Conservation (phyloP, 2,797 vertebrate genomes). For the Arctocebus calabarensis region DNA sequence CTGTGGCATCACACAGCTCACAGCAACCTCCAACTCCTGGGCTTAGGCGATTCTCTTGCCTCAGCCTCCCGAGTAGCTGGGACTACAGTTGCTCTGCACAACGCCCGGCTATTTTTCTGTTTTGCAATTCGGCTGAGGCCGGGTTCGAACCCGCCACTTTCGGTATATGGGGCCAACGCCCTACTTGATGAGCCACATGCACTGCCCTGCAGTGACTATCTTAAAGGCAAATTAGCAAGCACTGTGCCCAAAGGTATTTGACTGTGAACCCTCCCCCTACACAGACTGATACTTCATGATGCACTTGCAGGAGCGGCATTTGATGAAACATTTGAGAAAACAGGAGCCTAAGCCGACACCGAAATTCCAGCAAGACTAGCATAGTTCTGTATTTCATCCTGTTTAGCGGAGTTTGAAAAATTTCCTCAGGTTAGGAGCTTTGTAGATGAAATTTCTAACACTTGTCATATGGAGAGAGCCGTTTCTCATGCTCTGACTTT, state of each 20-base stretch:
- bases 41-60: too few relatives aligned
- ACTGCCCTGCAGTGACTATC: background rate
- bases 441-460: background rate
- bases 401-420: background rate
- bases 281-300: background rate
- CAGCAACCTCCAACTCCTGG: too few relatives aligned
- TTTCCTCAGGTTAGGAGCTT: background rate
- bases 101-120: too few relatives aligned
- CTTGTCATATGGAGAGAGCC: background rate
- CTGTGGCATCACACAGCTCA: too few relatives aligned
- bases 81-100: too few relatives aligned
- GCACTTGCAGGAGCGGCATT: background rate
- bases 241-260: background rate
- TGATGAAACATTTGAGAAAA: background rate
- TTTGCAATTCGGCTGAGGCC: too few relatives aligned
- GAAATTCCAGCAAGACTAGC: background rate
- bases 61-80: too few relatives aligned
- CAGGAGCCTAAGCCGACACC: background rate
- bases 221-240: background rate
- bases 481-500: background rate
- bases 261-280: accelerated
- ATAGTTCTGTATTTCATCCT: background rate
- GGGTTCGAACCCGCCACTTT: too few relatives aligned
- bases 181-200: too few relatives aligned
- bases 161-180: too few relatives aligned